Percentiles rank a stretch among this genome's conserved stretches.
phyloP scores from a whole-genome alignment of 2,888 invertebrate species.

The Chalcosyrphus nemorum region DNA sequence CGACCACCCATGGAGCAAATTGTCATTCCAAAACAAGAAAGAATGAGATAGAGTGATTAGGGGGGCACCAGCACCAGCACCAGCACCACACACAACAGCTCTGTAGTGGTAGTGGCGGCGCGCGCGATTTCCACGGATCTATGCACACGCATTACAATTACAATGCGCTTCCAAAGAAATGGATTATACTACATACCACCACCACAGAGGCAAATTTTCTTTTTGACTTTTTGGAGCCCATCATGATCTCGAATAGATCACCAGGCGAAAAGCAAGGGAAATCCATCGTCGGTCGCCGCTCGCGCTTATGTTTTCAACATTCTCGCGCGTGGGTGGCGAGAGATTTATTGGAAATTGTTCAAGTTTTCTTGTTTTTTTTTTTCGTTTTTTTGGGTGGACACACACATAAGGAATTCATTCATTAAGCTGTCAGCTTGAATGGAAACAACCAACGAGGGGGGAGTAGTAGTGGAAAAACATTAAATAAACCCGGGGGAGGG shows the following conservation, averaged over 20 bases:
- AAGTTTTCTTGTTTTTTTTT: constrained; percentile 31
- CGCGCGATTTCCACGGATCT: constrained; percentile 65
- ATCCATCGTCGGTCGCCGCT: constrained; percentile 15
- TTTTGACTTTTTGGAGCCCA: constrained; percentile 1
- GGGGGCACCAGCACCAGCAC: too few relatives aligned
- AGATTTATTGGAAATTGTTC: constrained; percentile 60
- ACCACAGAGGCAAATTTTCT: constrained; percentile 16
- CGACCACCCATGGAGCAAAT: constrained; percentile 70
- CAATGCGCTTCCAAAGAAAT: constrained; percentile 49
- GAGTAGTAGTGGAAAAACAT: neutral
- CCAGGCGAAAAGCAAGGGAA: neutral
- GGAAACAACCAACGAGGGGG: neutral
- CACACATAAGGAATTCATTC: constrained; percentile 56
- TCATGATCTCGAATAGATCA: constrained; percentile 40
- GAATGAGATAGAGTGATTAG: constrained; percentile 61
- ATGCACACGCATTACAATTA: constrained; percentile 65
- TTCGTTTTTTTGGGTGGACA: constrained; percentile 12
- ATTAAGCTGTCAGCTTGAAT: constrained; percentile 66
- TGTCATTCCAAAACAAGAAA: constrained; percentile 62
- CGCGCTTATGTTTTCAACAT: constrained; percentile 38
- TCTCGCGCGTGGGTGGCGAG: constrained; percentile 55
- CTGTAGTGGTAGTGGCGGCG: constrained; percentile 48
- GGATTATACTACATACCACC: too few relatives aligned
- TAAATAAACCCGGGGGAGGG: neutral
- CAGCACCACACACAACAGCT: constrained; percentile 24